Conservation (phyloP, 2,113 vertebrate species). For the Nymphicus hollandicus region DNA sequence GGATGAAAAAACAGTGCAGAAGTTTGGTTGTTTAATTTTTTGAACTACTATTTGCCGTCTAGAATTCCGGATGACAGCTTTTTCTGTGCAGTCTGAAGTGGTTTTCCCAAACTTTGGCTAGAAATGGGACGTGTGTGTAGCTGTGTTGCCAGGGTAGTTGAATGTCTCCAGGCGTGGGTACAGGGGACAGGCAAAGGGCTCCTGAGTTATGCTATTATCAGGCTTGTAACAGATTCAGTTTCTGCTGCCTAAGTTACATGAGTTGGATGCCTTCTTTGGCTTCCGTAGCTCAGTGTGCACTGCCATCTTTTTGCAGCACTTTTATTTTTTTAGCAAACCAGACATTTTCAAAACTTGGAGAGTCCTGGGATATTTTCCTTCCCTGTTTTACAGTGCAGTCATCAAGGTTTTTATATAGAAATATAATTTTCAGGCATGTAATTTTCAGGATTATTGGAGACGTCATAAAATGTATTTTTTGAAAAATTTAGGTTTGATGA, state of each 20-base stretch:
- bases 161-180: neutral
- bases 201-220: neutral
- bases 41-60: neutral
- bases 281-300: neutral
- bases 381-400: neutral
- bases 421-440: neutral
- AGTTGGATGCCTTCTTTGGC: neutral
- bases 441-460: neutral
- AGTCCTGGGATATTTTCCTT: neutral
- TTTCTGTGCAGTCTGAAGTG: neutral
- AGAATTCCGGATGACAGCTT: neutral
- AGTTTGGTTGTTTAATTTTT: neutral
- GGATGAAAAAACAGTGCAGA: neutral
- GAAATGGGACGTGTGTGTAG: neutral
- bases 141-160: neutral
- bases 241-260: neutral
- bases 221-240: neutral
- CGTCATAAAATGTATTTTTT: neutral
- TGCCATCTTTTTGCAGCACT: neutral
- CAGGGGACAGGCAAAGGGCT: neutral
- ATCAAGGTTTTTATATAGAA: neutral
- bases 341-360: neutral
- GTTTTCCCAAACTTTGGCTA: neutral
- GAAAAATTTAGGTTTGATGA: neutral
- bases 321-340: neutral